These are phyloP conservation scores for Leptopilina boulardi DNA, from an alignment of 1,140 invertebrate genomes.

Conservation along the genomic window DNA sequence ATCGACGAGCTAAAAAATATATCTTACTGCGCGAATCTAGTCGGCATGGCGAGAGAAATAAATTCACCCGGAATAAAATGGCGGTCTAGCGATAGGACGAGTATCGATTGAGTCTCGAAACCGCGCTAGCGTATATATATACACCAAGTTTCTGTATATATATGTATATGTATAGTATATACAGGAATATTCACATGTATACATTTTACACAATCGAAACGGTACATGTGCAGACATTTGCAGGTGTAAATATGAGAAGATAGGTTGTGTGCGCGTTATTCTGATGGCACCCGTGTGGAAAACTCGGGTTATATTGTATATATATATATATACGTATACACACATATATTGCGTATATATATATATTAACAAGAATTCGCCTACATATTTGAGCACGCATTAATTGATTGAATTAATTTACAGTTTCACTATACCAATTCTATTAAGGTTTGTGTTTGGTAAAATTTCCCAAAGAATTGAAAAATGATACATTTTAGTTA, in stretches of 20 bases:
- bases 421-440: constrained; percentile 22
- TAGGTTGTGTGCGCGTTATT: constrained; percentile 47
- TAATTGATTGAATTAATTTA: constrained; percentile 68
- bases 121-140: constrained; percentile 47
- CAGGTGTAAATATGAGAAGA: constrained; percentile 45
- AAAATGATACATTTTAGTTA: too few relatives aligned
- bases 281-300: constrained; percentile 44
- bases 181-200: neutral
- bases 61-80: constrained; percentile 66
- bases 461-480: neutral
- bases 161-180: constrained; percentile 43
- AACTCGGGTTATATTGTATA: neutral
- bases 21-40: constrained; percentile 34
- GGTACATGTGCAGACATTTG: constrained; percentile 32
- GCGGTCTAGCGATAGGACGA: constrained; percentile 63
- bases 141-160: constrained; percentile 44
- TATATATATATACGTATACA: neutral
- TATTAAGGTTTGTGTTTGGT: neutral
- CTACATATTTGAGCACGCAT: constrained; percentile 59
- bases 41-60: constrained; percentile 53
- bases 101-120: constrained; percentile 68
- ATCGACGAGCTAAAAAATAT: constrained; percentile 21
- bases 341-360: neutral
- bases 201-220: constrained; percentile 7
- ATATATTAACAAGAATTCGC: constrained; percentile 36